phyloP scores from a whole-genome alignment of 1,140 invertebrate genomes.

The Leptoteleia sp. region DNA sequence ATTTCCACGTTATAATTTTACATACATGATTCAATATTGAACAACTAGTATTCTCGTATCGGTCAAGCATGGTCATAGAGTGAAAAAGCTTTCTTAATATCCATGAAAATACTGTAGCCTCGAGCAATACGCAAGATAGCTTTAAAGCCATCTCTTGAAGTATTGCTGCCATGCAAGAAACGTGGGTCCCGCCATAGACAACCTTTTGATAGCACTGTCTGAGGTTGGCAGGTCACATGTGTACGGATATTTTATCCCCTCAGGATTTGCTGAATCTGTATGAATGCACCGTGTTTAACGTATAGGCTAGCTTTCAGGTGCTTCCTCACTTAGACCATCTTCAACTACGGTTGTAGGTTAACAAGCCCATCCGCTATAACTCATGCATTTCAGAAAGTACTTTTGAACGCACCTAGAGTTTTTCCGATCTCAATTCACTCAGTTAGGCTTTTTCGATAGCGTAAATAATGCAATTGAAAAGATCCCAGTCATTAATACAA shows the following conservation, averaged over 20 bases:
- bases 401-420: slow-evolving; percentile 27
- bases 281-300: slow-evolving; percentile 26
- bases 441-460: too few relatives aligned
- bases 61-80: slow-evolving; percentile 34
- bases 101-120: slow-evolving; percentile 35
- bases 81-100: slow-evolving; percentile 34
- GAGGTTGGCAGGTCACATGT: slow-evolving; percentile 42
- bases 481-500: too few relatives aligned
- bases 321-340: slow-evolving; percentile 47
- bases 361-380: slow-evolving; percentile 38
- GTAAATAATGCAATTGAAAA: too few relatives aligned
- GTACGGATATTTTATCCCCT: slow-evolving; percentile 42
- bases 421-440: slow-evolving; percentile 32
- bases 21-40: background rate
- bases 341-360: slow-evolving; percentile 17
- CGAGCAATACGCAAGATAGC: slow-evolving; percentile 41
- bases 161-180: slow-evolving; percentile 43
- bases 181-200: slow-evolving; percentile 22
- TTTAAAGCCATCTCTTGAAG: slow-evolving; percentile 29
- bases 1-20: slow-evolving; percentile 37
- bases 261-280: slow-evolving; percentile 43
- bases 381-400: slow-evolving; percentile 47
- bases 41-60: slow-evolving; percentile 15
- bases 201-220: slow-evolving; percentile 46
- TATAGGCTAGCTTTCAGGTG: slow-evolving; percentile 45